A percentile compares a stretch with the other conserved stretches of the same genome.
Evolutionary conservation across 1,140 invertebrate species (phyloP).

Genomic region (Drosophila arizonae): DNA sequence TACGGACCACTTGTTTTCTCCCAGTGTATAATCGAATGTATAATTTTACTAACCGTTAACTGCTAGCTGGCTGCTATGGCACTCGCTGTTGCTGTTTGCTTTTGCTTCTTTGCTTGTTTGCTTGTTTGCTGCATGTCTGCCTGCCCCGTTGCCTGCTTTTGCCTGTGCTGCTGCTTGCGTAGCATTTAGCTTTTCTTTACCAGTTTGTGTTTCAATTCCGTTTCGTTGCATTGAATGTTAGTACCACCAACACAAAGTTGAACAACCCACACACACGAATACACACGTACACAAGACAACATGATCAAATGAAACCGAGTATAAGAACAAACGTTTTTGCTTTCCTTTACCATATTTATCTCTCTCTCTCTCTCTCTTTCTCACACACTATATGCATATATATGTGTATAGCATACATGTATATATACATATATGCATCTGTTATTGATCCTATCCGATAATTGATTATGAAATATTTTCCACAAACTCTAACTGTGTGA

Average conservation of each 20-base stretch:
- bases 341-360: slow-evolving; percentile 1
- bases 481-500: slow-evolving; percentile 12
- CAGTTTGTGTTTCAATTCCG: slow-evolving; percentile 18
- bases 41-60: background rate
- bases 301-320: slow-evolving; percentile 10
- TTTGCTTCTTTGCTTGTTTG: slow-evolving; percentile 12
- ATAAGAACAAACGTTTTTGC: background rate
- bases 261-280: background rate
- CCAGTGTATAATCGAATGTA: slow-evolving; percentile 12
- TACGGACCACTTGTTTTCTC: slow-evolving; percentile 7
- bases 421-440: slow-evolving; percentile 9
- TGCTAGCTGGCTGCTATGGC: slow-evolving; percentile 21
- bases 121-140: slow-evolving; percentile 8
- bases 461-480: background rate
- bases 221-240: slow-evolving; percentile 37
- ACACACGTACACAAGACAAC: slow-evolving; percentile 12
- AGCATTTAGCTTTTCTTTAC: slow-evolving; percentile 45
- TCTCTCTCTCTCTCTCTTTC: background rate
- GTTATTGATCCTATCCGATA: slow-evolving; percentile 1
- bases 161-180: slow-evolving; percentile 42
- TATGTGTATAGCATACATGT: too few species aligned
- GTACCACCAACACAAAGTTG: slow-evolving; percentile 17
- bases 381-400: too few species aligned
- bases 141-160: slow-evolving; percentile 27
- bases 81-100: slow-evolving; percentile 8